Conservation (phyloP, 2,797 vertebrate genomes). For the Notoglanidium macrostoma region DNA sequence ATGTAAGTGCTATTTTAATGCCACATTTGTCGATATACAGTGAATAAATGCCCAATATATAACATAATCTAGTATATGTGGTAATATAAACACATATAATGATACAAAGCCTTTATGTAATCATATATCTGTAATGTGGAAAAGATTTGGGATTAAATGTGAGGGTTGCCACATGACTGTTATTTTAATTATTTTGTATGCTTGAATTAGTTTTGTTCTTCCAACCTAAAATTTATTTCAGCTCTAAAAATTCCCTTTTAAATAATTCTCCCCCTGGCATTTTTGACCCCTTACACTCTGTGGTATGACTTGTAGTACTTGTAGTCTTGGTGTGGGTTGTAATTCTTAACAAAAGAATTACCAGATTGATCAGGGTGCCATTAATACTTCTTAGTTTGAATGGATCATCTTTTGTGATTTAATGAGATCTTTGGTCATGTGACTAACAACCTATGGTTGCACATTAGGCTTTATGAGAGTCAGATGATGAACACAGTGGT, state of each 20-base stretch:
- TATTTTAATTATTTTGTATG: background rate
- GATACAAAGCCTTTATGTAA: background rate
- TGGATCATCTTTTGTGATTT: background rate
- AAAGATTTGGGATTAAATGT: background rate
- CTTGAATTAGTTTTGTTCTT: background rate
- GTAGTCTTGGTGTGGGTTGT: background rate
- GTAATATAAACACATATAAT: background rate
- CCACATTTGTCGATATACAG: background rate
- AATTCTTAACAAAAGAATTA: conserved; percentile 9
- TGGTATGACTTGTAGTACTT: background rate
- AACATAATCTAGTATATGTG: background rate
- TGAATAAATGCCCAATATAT: background rate
- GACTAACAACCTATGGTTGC: conserved; percentile 39
- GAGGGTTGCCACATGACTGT: background rate
- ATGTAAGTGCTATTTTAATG: background rate
- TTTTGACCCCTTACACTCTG: background rate
- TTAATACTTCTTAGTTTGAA: background rate
- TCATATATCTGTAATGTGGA: background rate
- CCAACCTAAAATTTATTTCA: background rate
- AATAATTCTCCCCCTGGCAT: background rate
- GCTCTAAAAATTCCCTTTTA: background rate
- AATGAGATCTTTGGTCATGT: conserved; percentile 44
- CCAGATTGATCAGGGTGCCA: background rate
- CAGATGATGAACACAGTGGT: conserved; percentile 47
- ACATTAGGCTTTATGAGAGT: conserved; percentile 57